A percentile compares a stretch with the other conserved stretches of the same genome.
Evolutionary conservation across 2,113 vertebrate species (phyloP).

Genomic region (Neogale vison): DNA sequence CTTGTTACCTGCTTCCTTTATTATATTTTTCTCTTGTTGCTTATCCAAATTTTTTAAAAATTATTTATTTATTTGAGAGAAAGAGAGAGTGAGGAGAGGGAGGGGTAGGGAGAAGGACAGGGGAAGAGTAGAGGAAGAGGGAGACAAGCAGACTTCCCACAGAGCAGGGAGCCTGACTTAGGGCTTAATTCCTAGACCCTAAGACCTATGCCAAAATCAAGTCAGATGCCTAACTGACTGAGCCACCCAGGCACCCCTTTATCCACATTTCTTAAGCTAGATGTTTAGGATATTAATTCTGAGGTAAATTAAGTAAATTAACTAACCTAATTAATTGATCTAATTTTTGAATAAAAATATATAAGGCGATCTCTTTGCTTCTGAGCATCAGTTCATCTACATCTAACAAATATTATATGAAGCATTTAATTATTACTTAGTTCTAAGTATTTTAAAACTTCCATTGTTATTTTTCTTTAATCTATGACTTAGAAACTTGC

Average conservation of each 20-base stretch:
- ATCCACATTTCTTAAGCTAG: background rate
- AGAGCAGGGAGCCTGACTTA: no score
- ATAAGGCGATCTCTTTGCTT: background rate
- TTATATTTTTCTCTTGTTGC: background rate
- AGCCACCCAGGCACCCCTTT: background rate
- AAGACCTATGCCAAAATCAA: no score
- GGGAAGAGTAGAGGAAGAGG: no score
- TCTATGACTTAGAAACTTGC: background rate
- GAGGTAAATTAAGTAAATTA: background rate
- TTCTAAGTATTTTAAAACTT: background rate
- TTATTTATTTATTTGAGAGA: no score
- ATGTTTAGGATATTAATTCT: background rate
- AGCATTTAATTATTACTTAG: background rate
- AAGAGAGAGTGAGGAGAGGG: no score
- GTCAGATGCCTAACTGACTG: no score
- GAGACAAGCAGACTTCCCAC: no score
- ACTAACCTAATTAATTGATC: background rate
- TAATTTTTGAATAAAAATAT: conserved; percentile 20
- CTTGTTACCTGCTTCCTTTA: background rate
- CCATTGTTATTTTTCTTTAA: background rate
- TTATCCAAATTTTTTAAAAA: no score
- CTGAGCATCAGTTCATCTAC: background rate
- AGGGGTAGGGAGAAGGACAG: no score
- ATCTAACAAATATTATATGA: background rate
- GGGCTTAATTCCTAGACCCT: no score